Base-by-base conservation (phyloP, 2,888 invertebrate species). In the Eilema depressum region DNA sequence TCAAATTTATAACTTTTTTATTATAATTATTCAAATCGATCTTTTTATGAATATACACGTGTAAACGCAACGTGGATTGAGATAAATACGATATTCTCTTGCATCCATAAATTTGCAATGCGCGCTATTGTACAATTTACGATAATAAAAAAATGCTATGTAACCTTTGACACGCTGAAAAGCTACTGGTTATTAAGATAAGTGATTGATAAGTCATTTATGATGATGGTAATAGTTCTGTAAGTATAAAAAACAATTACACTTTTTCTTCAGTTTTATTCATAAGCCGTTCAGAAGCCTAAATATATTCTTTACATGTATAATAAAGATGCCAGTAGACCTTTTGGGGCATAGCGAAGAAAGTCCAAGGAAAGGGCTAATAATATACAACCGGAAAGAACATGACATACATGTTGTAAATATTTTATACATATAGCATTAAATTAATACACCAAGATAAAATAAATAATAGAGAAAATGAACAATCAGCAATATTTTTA, bases 401-500 rank as follows among this genome's bases (percentile, higher is more conserved):
- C 17, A 47, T 20, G 1, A 47, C 47, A 47, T 20, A 20, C 7
- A 14, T 20, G 20, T 47, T 17, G 17, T 41, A 17, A 41, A 14
- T 14, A 41, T 41, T 3, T 33, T 41, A 41, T 41, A 37, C 12
- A 17, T 47, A 20, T 3, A 5, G 4, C 5, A n/a, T 53, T n/a
- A 10, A n/a, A 10, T n/a, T n/a, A 62, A 60, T 60, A 41, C 23
- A 59, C n/a, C 3, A 37, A 63, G 12, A 10, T 60, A 37, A 17
- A 23, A 60, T n/a, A 33, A 17, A 10, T 25, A 53, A 12, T 25
- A 14, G 37, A 70, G 28, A 57, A 7, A 62, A 66, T 5, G 17
- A 53, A 68, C 70, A 76, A 67, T 75, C 73, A 77, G 70, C 69
- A 37, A 59, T 67, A 68, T 63, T 71, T 79, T 75, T 78, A 66